Evolutionary conservation across 1,140 invertebrate genomes (phyloP), one percentile per base, ranked within the genome.

Genomic region (Ceratosolen fusciceps): DNA sequence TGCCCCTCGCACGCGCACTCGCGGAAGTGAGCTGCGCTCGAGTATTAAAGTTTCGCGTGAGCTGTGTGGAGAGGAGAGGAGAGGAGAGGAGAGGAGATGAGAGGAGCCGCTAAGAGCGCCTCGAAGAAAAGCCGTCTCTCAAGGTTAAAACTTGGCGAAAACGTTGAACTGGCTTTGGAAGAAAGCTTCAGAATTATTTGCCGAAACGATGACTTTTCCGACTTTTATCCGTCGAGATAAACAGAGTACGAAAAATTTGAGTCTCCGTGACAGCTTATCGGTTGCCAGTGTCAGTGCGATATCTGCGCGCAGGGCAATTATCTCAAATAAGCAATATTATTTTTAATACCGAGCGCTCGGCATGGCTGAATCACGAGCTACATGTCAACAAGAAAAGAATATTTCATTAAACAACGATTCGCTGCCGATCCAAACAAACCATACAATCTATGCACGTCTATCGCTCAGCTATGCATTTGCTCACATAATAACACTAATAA

Each of bases 81-180:
- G 74, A 74, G 80, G 70, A 81, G 77, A 74, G 80, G 74, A 74
- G 77, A 74, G 74, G 49, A 19, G 3, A 80, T 67, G 26, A 31
- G 31, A 52, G 49, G 62, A 39, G 12, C 29, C 21, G 70, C 56
- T 43, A 49, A 62, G 67, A 74, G 26, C 31, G 71, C 26, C 39
- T 5, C 37, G 54, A 74, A 81, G 71, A 74, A 81, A 74, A 74
- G 29, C 29, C 58, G 70, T 77, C 80, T 81, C 76, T 81, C 80
- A 81, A 58, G 75, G 60, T 81, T 81, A 81, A 81, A 81, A 81
- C 74, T 81, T 81, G 29, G 47, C 29, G 65, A 72, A 29, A 76
- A 75, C 43, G 58, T 80, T 16, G 29, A 52, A 47, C 16, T 49
- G 5, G 34, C 60, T 67, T 14, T 73, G 72, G 21, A 19, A 37